Evolutionary conservation across 2,113 vertebrate genomes (phyloP).

Genomic region (Sialia sialis): DNA sequence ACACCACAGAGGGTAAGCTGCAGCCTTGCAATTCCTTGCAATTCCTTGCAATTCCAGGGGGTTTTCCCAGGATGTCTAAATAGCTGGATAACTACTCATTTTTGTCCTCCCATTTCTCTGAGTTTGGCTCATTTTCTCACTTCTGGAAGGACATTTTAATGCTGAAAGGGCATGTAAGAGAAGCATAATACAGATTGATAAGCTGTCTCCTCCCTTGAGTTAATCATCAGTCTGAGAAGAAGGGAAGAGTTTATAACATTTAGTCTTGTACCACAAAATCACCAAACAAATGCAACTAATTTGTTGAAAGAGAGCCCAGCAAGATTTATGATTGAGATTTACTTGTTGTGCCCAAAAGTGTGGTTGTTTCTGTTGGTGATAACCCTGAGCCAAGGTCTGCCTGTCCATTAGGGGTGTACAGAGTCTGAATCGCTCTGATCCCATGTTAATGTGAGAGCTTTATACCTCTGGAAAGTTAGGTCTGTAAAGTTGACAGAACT

Average conservation of each 20-base stretch:
- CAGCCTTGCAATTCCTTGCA: neutral
- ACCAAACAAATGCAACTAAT: neutral
- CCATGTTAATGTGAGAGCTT: neutral
- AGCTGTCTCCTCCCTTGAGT: neutral
- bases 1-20: constrained; percentile 90
- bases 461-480: neutral
- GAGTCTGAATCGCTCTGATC: neutral
- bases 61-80: neutral
- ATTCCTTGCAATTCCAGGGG: neutral
- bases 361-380: neutral
- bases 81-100: neutral
- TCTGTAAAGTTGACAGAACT: neutral
- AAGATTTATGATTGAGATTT: neutral
- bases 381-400: neutral
- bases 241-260: neutral
- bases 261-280: neutral
- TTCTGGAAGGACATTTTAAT: constrained; percentile 23
- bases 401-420: neutral
- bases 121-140: constrained; percentile 17
- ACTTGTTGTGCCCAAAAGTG: neutral
- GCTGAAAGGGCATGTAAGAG: neutral
- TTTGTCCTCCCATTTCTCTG: neutral
- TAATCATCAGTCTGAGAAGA: neutral
- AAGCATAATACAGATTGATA: constrained; percentile 15
- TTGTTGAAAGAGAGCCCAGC: neutral